Percentiles rank a stretch among this genome's conserved stretches.
phyloP scores from a whole-genome alignment of 2,113 vertebrate species.

The Cinclus cinclus region DNA sequence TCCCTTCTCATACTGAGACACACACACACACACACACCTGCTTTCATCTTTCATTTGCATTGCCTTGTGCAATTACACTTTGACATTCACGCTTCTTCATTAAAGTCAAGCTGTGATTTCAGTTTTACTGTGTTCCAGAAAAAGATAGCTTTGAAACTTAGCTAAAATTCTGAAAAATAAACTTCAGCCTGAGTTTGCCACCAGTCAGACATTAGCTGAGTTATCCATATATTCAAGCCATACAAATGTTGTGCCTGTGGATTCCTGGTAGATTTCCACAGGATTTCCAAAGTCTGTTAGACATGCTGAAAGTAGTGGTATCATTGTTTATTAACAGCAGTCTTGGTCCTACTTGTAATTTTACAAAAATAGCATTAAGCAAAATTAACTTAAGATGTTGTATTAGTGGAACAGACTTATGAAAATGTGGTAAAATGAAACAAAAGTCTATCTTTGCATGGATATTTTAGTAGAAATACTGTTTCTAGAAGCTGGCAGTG shows the following conservation, averaged over 20 bases:
- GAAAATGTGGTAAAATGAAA: background rate
- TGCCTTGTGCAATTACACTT: background rate
- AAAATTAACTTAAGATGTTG: background rate
- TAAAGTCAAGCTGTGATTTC: background rate
- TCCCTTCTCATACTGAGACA: background rate
- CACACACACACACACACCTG: background rate
- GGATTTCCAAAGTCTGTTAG: background rate
- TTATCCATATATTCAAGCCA: background rate
- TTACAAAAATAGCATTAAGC: background rate
- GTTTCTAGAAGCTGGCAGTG: background rate
- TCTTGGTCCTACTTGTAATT: background rate
- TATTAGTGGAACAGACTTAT: background rate
- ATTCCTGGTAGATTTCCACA: background rate
- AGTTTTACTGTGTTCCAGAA: background rate
- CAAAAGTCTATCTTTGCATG: background rate
- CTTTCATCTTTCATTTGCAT: background rate
- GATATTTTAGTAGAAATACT: background rate
- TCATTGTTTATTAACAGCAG: background rate
- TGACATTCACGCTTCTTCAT: background rate
- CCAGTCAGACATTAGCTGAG: background rate
- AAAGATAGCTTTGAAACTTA: background rate
- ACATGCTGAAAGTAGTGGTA: background rate
- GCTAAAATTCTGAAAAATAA: background rate
- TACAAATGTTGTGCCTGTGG: background rate
- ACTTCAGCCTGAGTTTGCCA: background rate